These are phyloP conservation scores for Leptinotarsa juncta DNA, from an alignment of 2,888 invertebrate genomes.

Conservation along the genomic window DNA sequence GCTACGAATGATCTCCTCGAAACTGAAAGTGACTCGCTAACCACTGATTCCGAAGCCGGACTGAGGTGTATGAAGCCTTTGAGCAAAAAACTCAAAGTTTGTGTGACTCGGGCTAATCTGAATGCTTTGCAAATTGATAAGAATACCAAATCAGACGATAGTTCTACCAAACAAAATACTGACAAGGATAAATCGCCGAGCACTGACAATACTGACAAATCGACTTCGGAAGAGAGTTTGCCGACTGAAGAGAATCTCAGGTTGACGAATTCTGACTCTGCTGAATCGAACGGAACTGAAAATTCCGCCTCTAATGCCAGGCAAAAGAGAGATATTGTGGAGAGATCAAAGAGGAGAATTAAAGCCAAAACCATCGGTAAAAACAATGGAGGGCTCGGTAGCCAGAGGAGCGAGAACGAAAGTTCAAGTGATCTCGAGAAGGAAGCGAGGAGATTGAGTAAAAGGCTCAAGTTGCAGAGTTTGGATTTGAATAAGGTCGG, in stretches of 20 bases:
- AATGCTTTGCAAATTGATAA: neutral
- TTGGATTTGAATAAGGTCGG: neutral
- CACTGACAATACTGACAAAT: neutral
- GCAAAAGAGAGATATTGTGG: no score
- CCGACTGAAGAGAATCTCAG: neutral
- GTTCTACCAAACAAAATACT: neutral
- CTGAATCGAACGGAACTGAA: neutral
- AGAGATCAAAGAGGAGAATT: neutral
- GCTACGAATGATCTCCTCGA: neutral
- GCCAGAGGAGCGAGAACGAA: neutral
- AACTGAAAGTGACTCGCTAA: slow-evolving; percentile 2
- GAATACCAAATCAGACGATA: neutral
- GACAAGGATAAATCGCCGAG: neutral
- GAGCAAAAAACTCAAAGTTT: slow-evolving; percentile 1
- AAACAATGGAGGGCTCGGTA: neutral
- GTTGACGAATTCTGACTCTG: neutral
- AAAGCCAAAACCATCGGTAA: neutral
- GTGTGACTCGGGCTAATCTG: neutral
- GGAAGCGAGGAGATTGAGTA: neutral
- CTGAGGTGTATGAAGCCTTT: neutral
- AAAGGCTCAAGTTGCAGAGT: neutral
- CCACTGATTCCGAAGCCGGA: neutral
- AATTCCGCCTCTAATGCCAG: neutral
- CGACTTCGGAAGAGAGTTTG: neutral
- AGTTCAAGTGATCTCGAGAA: slow-evolving; percentile 7